Conservation (phyloP, 2,888 invertebrate genomes). For the Dasysyrphus tricinctus region DNA sequence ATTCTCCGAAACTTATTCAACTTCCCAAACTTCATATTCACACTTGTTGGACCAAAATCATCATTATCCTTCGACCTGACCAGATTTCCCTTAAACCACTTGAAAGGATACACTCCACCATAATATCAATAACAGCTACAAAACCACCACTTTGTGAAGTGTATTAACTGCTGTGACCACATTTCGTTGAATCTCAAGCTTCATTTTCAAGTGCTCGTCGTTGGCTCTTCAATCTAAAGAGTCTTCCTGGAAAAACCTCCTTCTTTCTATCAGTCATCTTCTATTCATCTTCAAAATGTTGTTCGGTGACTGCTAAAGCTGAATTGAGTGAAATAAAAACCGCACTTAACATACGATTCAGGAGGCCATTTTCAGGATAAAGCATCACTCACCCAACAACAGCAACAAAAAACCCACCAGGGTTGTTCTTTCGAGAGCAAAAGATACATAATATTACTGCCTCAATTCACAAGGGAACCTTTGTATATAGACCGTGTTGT, state of each 20-base stretch:
- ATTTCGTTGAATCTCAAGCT: slow-evolving; percentile 12
- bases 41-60: neutral
- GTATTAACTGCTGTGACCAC: slow-evolving; percentile 53
- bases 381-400: slow-evolving; percentile 35
- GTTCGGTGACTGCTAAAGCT: slow-evolving; percentile 46
- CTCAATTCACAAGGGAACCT: slow-evolving; percentile 56
- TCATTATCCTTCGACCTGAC: neutral
- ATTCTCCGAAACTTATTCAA: neutral
- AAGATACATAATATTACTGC: slow-evolving; percentile 27
- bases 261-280: slow-evolving; percentile 63
- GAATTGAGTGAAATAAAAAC: slow-evolving; percentile 72
- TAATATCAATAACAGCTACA: slow-evolving; percentile 17
- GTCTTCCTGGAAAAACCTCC: slow-evolving; percentile 5
- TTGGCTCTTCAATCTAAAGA: slow-evolving; percentile 52
- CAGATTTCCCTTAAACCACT: slow-evolving; percentile 20
- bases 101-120: slow-evolving; percentile 16
- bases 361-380: slow-evolving; percentile 67
- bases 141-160: neutral
- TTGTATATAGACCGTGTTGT: slow-evolving; percentile 10
- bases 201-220: slow-evolving; percentile 40
- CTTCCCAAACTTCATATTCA: neutral
- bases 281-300: slow-evolving; percentile 54
- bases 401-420: neutral
- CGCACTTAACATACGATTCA: slow-evolving; percentile 71
- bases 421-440: slow-evolving; percentile 4